phyloP scores from a whole-genome alignment of 2,797 vertebrate species.

The Argya squamiceps region DNA sequence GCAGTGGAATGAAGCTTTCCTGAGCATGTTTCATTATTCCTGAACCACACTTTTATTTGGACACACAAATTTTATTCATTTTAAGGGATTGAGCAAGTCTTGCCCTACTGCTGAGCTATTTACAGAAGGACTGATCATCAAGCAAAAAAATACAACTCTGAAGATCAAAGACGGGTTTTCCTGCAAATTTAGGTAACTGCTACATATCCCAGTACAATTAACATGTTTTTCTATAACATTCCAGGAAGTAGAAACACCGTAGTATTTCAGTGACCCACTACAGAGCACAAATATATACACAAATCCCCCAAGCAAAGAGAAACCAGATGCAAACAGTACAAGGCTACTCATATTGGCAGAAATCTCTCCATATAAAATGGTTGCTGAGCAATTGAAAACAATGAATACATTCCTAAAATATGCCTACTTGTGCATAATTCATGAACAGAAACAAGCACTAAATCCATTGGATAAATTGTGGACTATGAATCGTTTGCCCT shows the following conservation, averaged over 20 bases:
- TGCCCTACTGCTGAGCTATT: neutral
- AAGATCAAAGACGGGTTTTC: constrained; percentile 12
- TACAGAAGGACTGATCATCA: neutral
- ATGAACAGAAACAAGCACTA: constrained; percentile 66
- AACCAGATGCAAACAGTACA: neutral
- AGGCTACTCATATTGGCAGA: neutral
- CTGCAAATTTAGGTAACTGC: neutral
- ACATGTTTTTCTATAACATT: neutral
- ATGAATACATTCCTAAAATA: constrained; percentile 60
- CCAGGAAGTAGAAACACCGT: neutral
- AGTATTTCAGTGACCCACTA: neutral
- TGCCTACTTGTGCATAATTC: constrained; percentile 61
- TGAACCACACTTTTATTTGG: neutral
- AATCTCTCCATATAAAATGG: neutral
- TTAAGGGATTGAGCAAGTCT: neutral
- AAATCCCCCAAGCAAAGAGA: neutral
- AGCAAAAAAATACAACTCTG: neutral
- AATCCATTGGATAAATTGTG: constrained; percentile 66
- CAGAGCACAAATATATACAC: neutral
- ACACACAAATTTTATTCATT: neutral
- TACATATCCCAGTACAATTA: neutral
- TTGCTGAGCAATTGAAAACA: constrained; percentile 48
- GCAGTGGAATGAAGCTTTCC: neutral
- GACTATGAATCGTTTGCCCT: constrained; percentile 52
- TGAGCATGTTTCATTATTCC: neutral